Base-by-base conservation (phyloP, 2,888 invertebrate species). In the Temnothorax ravouxi region DNA sequence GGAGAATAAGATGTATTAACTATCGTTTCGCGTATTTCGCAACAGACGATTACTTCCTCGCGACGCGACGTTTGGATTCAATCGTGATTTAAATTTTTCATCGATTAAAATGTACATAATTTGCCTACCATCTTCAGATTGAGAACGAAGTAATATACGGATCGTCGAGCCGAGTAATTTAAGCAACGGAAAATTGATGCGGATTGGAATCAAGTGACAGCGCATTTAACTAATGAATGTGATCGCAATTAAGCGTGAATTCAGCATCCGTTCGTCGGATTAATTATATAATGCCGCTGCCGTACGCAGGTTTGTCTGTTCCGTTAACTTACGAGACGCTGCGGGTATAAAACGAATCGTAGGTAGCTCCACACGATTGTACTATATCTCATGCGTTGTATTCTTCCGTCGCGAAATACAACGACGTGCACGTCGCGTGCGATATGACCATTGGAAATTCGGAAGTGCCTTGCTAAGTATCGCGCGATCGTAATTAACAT, bases 401-500 rank as follows among this genome's bases (percentile, higher is more conserved):
- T 59, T 59, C 9, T 61, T 34, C 15, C 15, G 0, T 34, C 18
- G 18, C n/a, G 8, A 38, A 61, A 61, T n/a, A 38, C n/a, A 61
- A 59, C 29, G 2, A 18, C n/a, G 18, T 34, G 34, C 18, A n/a
- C 11, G n/a, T 61, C 59, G n/a, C 34, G 9, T 61, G 13, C 11
- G 34, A 61, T 61, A 61, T 61, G n/a, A 34, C 34, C 15, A 29
- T 6, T 6, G 6, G 5, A 34, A 29, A 29, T 29, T 18, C n/a
- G 34, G 34, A 11, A 62, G 13, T 62, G 11, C 5, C 38, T n/a
- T 61, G n/a, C 4, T 13, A 62, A 52, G 52, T 52, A 52, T 52
- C 52, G 52, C n/a, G 8, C n/a, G 52, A 52, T 52, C 52, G n/a
- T 52, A 52, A 52, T 52, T 52, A 52, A 52, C 52, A n/a, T 52